Evolutionary conservation across 2,797 vertebrate species (phyloP).

Genomic region (Falco naumanni): DNA sequence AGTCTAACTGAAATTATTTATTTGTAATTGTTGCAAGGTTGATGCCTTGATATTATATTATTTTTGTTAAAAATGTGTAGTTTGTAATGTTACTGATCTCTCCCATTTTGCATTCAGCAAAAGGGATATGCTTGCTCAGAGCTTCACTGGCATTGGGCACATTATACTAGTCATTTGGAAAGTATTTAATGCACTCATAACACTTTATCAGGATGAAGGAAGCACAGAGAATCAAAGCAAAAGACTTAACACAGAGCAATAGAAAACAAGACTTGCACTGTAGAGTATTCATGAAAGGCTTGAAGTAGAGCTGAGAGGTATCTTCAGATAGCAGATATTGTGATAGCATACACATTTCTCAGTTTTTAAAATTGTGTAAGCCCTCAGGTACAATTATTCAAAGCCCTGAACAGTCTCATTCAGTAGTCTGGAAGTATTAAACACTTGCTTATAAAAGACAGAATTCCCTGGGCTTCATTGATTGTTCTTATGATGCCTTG

Average conservation of each 20-base stretch:
- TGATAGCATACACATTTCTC: background rate
- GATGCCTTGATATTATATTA: background rate
- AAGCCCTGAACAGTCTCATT: background rate
- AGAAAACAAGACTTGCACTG: constrained; percentile 8
- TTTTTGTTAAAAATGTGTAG: background rate
- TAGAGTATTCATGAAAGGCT: constrained; percentile 50
- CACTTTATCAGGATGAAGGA: constrained; percentile 25
- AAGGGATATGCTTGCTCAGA: background rate
- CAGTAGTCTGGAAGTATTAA: constrained; percentile 25
- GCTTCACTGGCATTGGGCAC: background rate
- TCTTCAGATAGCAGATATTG: constrained; percentile 1
- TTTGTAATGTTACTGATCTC: constrained; percentile 1
- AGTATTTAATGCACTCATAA: constrained; percentile 36
- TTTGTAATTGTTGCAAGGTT: background rate
- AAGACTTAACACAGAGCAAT: constrained; percentile 23
- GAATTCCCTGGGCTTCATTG: constrained; percentile 35
- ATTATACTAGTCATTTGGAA: constrained; percentile 36
- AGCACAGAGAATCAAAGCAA: constrained; percentile 49
- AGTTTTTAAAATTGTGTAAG: constrained; percentile 29
- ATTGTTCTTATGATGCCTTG: constrained; percentile 32
- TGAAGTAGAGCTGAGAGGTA: background rate
- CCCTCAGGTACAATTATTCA: constrained; percentile 36
- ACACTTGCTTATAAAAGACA: constrained; percentile 44
- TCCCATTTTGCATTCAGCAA: background rate
- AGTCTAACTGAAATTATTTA: background rate